Evolutionary conservation across 2,113 vertebrate species (phyloP).

Genomic region (Chlorocebus sabaeus): DNA sequence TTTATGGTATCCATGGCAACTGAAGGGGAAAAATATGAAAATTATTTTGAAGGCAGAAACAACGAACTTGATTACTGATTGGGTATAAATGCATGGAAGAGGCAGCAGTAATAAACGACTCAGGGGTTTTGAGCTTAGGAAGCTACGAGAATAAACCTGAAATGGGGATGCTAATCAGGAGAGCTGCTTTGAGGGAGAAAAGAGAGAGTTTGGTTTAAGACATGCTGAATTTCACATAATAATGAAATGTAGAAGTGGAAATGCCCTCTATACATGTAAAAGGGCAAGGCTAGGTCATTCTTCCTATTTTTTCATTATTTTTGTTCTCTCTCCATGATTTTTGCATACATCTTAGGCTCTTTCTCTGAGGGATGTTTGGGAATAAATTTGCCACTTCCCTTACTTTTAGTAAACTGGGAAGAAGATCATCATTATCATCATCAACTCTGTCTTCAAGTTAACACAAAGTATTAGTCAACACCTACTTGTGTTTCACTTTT

Average conservation of each 20-base stretch:
- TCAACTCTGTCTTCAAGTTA: neutral
- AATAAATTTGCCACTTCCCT: neutral
- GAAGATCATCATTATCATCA: neutral
- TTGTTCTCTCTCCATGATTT: neutral
- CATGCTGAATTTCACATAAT: neutral
- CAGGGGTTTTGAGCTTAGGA: constrained; percentile 39
- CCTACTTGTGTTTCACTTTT: neutral
- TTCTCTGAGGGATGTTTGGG: neutral
- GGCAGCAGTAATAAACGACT: constrained; percentile 45
- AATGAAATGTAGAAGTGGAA: neutral
- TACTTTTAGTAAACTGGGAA: neutral
- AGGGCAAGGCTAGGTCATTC: neutral
- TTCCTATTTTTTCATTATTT: neutral
- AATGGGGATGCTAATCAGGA: constrained; percentile 28
- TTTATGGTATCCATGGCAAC: constrained; percentile 70
- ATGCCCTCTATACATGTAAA: neutral
- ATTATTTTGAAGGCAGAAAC: constrained; percentile 70
- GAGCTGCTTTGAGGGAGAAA: constrained; percentile 22
- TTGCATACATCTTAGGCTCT: neutral
- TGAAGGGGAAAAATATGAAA: constrained; percentile 46
- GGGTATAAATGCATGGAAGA: constrained; percentile 37
- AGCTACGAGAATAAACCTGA: constrained; percentile 32
- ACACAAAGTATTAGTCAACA: neutral
- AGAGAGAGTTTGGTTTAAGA: neutral
- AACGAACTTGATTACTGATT: constrained; percentile 72